These are phyloP conservation scores for Calyptommatus sinebrachiatus DNA, from an alignment of 2,113 vertebrate genomes.

Conservation along the genomic window DNA sequence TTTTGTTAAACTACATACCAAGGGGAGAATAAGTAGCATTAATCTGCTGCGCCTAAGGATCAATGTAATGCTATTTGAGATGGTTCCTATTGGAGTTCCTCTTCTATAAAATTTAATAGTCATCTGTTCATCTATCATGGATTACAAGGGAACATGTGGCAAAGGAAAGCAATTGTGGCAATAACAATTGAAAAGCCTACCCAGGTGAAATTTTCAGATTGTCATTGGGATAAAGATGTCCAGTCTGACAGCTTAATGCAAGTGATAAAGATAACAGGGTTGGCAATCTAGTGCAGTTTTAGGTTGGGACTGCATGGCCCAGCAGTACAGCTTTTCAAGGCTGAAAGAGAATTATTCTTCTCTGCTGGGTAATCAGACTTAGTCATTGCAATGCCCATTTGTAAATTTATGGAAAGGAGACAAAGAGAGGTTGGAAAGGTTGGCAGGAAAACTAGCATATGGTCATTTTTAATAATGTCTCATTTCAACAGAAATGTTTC, in stretches of 20 bases:
- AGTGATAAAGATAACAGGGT: background rate
- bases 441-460: too few species aligned
- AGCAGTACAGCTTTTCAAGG: background rate
- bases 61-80: background rate
- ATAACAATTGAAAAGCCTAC: background rate
- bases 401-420: too few species aligned
- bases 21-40: background rate
- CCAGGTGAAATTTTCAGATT: background rate
- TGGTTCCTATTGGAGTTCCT: background rate
- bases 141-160: background rate
- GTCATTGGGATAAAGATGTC: background rate
- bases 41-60: background rate
- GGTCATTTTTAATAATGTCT: too few species aligned
- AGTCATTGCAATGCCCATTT: too few species aligned
- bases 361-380: background rate
- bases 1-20: background rate
- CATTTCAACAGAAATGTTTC: too few species aligned
- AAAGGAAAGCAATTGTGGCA: background rate
- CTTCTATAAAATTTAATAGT: background rate
- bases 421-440: too few species aligned
- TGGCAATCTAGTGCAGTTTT: background rate
- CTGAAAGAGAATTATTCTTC: background rate
- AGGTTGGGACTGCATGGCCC: background rate
- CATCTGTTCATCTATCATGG: background rate
- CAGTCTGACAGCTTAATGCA: background rate